These are phyloP conservation scores for Pseudomugil gertrudae DNA, from an alignment of 2,797 vertebrate genomes.

Conservation along the genomic window DNA sequence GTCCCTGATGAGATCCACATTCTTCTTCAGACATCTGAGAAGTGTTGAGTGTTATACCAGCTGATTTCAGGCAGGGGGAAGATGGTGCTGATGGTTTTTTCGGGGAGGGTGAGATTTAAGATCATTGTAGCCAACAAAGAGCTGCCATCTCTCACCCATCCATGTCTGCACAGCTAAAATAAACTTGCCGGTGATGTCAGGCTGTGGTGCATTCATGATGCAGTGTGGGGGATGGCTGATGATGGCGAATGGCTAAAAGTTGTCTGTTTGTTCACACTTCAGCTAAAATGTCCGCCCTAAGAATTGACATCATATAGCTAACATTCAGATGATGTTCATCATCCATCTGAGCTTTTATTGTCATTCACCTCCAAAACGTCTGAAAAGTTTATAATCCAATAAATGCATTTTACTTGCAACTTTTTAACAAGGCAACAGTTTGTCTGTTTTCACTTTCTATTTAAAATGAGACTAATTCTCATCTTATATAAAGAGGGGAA, in stretches of 20 bases:
- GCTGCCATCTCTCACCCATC: slow-evolving; percentile 19
- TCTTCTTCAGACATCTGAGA: slow-evolving; percentile 72
- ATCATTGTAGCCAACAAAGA: slow-evolving; percentile 41
- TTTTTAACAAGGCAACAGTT: neutral
- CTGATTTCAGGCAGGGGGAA: slow-evolving; percentile 66
- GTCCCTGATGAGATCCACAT: slow-evolving; percentile 70
- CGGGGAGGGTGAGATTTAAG: slow-evolving; percentile 42
- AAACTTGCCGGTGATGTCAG: slow-evolving; percentile 28
- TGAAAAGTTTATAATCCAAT: neutral
- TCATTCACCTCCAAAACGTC: neutral
- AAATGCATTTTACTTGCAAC: neutral
- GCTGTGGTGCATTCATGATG: neutral
- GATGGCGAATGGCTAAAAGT: neutral
- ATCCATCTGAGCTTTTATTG: neutral
- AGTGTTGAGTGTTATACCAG: slow-evolving; percentile 73
- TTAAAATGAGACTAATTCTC: neutral
- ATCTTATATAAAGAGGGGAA: neutral
- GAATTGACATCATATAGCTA: neutral
- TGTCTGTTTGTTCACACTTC: neutral
- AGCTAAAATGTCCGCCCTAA: neutral
- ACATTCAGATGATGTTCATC: neutral
- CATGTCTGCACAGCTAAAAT: slow-evolving; percentile 22
- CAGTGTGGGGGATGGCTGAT: neutral
- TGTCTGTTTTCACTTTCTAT: neutral
- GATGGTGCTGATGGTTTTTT: slow-evolving; percentile 42